Evolutionary conservation across 2,113 vertebrate species (phyloP).

Genomic region (Mus spicilegus): DNA sequence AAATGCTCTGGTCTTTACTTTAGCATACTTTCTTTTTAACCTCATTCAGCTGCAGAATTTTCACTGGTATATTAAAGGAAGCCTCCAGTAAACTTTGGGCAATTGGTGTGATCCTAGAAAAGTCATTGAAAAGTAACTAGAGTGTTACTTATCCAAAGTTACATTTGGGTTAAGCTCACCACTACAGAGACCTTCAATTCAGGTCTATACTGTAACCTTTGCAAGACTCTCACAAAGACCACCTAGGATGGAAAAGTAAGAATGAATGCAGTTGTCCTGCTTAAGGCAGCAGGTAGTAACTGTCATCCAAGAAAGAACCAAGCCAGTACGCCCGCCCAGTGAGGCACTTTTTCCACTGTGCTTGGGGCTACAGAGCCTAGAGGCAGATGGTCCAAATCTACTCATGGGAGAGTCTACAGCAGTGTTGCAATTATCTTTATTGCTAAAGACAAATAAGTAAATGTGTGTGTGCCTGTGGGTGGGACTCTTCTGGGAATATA

Average conservation of each 20-base stretch:
- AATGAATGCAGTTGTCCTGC: not conserved
- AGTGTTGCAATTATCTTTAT: not conserved
- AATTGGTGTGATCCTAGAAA: not conserved
- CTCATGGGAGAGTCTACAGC: not conserved
- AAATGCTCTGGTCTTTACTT: not conserved
- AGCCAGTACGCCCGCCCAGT: not conserved
- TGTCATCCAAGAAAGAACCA: not conserved
- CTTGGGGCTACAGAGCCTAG: not conserved
- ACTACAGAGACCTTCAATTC: not conserved
- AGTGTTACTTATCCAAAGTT: constrained; percentile 7
- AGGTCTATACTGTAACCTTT: not conserved
- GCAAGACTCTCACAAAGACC: constrained; percentile 5
- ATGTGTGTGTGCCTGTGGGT: accelerated
- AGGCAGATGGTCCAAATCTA: not conserved
- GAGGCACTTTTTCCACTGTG: not conserved
- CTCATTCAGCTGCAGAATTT: not conserved
- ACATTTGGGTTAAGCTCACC: not conserved
- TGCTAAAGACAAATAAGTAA: not conserved
- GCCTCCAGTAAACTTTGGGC: not conserved
- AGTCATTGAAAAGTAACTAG: not conserved
- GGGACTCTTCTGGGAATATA: not conserved
- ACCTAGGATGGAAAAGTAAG: not conserved
- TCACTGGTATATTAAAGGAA: not conserved
- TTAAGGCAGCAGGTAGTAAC: not conserved
- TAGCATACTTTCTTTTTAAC: not conserved